Conservation (phyloP, 2,797 vertebrate genomes). For the Ciconia nigra region DNA sequence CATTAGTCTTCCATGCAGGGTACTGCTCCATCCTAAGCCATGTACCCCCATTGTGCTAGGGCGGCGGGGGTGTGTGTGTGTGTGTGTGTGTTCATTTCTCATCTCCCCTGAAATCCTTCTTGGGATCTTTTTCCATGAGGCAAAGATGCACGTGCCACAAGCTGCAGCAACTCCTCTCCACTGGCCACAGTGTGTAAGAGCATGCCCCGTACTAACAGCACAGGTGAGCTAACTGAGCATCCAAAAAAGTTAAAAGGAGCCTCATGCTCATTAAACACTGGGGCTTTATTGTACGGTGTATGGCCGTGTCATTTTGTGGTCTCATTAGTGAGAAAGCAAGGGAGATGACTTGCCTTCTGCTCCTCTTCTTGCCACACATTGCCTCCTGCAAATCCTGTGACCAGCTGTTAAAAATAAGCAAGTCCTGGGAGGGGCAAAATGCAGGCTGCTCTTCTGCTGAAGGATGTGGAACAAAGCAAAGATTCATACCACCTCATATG, state of each 20-base stretch:
- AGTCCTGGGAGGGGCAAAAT: not conserved
- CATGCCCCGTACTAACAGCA: not conserved
- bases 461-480: not conserved
- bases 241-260: not conserved
- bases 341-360: not conserved
- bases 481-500: not conserved
- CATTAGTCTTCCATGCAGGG: not conserved
- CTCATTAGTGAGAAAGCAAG: not conserved
- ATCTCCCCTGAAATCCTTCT: not conserved
- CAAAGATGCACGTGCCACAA: not conserved
- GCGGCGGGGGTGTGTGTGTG: not conserved
- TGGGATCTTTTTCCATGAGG: not conserved
- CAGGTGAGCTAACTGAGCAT: slow-evolving; percentile 6
- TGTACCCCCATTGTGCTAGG: not conserved
- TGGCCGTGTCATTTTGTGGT: not conserved
- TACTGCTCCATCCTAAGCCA: not conserved
- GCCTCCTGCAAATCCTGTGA: not conserved
- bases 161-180: not conserved
- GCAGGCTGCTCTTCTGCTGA: not conserved
- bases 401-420: not conserved
- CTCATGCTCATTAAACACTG: not conserved
- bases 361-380: not conserved
- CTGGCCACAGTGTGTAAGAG: not conserved
- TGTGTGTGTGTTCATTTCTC: not conserved
- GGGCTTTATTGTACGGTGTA: not conserved